Evolutionary conservation across 2,888 invertebrate species (phyloP).

Genomic region (Tipula lateralis): DNA sequence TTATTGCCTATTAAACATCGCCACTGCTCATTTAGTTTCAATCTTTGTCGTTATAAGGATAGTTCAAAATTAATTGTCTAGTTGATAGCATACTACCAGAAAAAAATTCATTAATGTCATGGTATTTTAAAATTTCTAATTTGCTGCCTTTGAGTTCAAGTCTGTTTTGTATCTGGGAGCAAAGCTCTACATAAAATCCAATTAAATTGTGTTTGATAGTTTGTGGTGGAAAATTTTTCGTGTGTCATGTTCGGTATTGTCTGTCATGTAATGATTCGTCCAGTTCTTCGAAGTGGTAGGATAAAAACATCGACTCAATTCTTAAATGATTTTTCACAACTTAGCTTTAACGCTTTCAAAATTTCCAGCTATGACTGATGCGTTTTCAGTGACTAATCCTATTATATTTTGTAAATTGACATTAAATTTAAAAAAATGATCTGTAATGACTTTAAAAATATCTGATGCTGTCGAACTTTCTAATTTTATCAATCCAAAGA

Average conservation of each 20-base stretch:
- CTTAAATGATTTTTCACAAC: neutral
- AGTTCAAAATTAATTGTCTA: too few relatives aligned
- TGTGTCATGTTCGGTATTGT: too few relatives aligned
- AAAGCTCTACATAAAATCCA: neutral
- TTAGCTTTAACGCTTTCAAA: neutral
- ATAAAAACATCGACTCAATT: neutral
- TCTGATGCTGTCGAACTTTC: too few relatives aligned
- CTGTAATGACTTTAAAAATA: neutral
- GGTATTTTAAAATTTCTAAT: neutral
- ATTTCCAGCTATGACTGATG: neutral
- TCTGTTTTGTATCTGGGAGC: neutral
- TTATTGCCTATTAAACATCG: neutral
- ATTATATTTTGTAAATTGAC: too few relatives aligned
- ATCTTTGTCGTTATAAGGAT: too few relatives aligned
- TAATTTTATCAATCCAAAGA: too few relatives aligned
- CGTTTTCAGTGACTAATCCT: neutral
- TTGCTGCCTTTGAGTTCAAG: neutral
- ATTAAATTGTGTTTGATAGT: neutral
- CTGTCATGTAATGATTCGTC: too few relatives aligned
- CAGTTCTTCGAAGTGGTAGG: neutral
- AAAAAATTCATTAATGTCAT: neutral
- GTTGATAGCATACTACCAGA: neutral
- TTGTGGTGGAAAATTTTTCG: too few relatives aligned
- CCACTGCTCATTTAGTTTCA: too few relatives aligned
- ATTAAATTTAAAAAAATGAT: neutral